phyloP scores from a whole-genome alignment of 2,888 invertebrate species.

The Amphimallon solstitiale region DNA sequence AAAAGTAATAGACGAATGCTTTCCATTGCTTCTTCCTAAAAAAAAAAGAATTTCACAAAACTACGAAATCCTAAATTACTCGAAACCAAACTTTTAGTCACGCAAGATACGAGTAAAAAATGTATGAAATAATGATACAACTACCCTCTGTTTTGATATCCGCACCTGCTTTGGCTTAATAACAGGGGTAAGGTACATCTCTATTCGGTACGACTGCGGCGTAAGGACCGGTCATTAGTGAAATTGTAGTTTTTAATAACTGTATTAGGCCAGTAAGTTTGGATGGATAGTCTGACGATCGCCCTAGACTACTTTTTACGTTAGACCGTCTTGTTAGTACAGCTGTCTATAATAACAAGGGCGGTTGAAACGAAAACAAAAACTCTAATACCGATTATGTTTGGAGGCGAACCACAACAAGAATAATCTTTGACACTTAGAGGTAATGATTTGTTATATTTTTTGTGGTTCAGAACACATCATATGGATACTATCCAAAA shows the following conservation, averaged over 20 bases:
- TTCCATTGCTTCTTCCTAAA: too few species aligned
- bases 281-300: background rate
- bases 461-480: too few species aligned
- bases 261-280: constrained; percentile 1
- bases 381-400: background rate
- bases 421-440: too few species aligned
- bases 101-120: too few species aligned
- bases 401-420: too few species aligned
- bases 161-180: constrained; percentile 20
- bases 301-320: background rate
- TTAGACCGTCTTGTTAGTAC: constrained; percentile 13
- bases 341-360: constrained; percentile 13
- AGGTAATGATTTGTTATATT: too few species aligned
- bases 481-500: too few species aligned
- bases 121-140: background rate
- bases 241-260: constrained; percentile 21
- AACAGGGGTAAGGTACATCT: constrained; percentile 4
- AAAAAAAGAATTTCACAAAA: too few species aligned
- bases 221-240: constrained; percentile 9
- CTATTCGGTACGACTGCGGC: background rate
- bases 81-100: too few species aligned
- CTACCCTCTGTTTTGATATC: background rate
- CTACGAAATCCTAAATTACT: too few species aligned
- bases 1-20: too few species aligned
- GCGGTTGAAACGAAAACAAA: constrained; percentile 6